Percentiles rank a stretch among this genome's conserved stretches.
Conservation (phyloP, 1,140 invertebrate genomes). For the Drosophila fuyamai region DNA sequence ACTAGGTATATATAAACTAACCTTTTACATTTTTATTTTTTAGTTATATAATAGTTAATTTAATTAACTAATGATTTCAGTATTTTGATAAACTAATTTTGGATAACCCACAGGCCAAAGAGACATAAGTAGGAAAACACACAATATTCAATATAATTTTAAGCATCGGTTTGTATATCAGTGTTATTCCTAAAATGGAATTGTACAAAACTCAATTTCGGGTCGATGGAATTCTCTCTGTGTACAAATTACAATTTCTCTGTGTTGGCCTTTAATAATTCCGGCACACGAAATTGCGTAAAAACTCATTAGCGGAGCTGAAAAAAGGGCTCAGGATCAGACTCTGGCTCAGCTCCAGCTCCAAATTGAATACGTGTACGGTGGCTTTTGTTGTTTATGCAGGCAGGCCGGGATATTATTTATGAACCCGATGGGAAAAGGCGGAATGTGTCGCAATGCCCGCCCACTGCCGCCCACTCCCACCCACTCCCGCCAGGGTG, state of each 20-base stretch:
- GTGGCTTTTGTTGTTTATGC: conserved; percentile 62
- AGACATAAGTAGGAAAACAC: no score
- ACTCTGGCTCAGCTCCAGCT: not conserved
- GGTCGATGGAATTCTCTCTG: not conserved
- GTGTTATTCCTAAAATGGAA: no score
- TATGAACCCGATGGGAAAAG: conserved; percentile 79
- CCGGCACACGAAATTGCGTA: conserved; percentile 70
- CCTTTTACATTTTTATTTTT: no score
- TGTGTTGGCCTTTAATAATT: conserved; percentile 63
- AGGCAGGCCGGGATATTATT: conserved; percentile 75
- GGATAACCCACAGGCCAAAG: no score
- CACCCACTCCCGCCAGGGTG: not conserved
- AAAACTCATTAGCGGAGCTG: conserved; percentile 68
- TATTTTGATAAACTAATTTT: no score
- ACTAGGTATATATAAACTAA: no score
- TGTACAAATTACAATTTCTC: conserved; percentile 60
- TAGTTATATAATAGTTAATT: no score
- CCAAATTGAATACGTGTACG: conserved; percentile 72
- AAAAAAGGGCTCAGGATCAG: conserved; percentile 19
- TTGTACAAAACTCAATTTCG: no score
- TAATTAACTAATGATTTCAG: no score
- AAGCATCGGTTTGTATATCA: no score
- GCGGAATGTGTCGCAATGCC: conserved; percentile 78
- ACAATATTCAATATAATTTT: no score
- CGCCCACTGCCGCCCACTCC: conserved; percentile 6